These are phyloP conservation scores for Urocynchramus pylzowi DNA, from an alignment of 2,113 vertebrate genomes.

Conservation along the genomic window DNA sequence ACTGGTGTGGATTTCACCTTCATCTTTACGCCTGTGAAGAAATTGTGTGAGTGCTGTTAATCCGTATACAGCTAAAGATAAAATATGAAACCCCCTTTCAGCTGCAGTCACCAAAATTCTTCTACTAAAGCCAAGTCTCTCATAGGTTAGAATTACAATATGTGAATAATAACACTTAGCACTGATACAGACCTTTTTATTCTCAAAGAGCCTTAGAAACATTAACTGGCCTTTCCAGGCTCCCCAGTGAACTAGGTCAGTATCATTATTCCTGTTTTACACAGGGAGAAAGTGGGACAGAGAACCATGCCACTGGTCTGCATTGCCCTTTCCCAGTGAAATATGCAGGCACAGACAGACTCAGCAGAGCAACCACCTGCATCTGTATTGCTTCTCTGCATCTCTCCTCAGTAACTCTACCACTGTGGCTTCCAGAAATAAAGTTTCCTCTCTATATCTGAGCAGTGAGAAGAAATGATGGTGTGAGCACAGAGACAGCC, in stretches of 20 bases:
- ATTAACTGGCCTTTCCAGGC: neutral
- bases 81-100: neutral
- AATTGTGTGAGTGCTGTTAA: neutral
- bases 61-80: neutral
- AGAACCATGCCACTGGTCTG: neutral
- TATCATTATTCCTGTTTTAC: slow-evolving; percentile 33
- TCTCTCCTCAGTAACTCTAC: neutral
- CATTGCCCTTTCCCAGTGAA: neutral
- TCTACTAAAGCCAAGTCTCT: neutral
- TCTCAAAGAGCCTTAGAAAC: slow-evolving; percentile 20
- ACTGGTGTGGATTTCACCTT: neutral
- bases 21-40: neutral
- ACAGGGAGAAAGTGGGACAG: slow-evolving; percentile 12
- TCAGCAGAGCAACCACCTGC: neutral
- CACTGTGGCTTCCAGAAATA: neutral
- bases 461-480: neutral
- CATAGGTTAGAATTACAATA: slow-evolving; percentile 28
- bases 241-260: slow-evolving; percentile 23
- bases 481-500: neutral
- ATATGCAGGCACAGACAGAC: neutral
- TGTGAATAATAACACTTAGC: slow-evolving; percentile 13
- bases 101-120: neutral
- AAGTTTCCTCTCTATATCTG: neutral
- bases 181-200: neutral
- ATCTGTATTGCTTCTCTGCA: neutral